phyloP scores from a whole-genome alignment of 2,888 invertebrate species.

The Cinara cedri region DNA sequence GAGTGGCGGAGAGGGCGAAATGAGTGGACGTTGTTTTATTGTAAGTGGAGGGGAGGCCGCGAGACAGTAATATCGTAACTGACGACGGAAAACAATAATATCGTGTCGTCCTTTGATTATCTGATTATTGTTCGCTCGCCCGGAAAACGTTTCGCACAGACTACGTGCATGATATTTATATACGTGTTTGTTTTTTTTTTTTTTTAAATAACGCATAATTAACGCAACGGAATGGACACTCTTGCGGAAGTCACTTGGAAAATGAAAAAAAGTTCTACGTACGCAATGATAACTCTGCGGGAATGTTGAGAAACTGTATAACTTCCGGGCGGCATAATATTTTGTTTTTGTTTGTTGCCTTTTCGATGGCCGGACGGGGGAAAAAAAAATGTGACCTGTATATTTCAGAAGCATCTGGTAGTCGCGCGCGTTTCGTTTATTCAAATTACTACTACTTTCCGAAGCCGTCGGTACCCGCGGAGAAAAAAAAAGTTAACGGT shows the following conservation, averaged over 20 bases:
- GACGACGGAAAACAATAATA: neutral
- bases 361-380: neutral
- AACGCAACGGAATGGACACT: slow-evolving; percentile 45
- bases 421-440: slow-evolving; percentile 45
- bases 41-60: too few relatives aligned
- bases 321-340: too few relatives aligned
- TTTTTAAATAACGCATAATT: slow-evolving; percentile 37
- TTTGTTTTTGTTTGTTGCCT: slow-evolving; percentile 17
- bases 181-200: neutral
- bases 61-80: too few relatives aligned
- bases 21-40: slow-evolving; percentile 3
- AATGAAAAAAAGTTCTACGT: slow-evolving; percentile 3
- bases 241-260: slow-evolving; percentile 12
- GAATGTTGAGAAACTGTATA: slow-evolving; percentile 7
- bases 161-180: slow-evolving; percentile 1
- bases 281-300: neutral
- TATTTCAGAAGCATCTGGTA: slow-evolving; percentile 54
- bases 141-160: slow-evolving; percentile 21
- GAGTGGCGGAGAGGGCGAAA: neutral
- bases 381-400: slow-evolving; percentile 33
- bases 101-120: slow-evolving; percentile 1
- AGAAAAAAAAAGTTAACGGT: slow-evolving; percentile 44
- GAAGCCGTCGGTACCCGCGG: slow-evolving; percentile 8
- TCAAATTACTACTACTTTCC: slow-evolving; percentile 53
- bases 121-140: slow-evolving; percentile 7